phyloP scores from a whole-genome alignment of 2,797 vertebrate genomes.

The Oceanodroma leucorhoa region DNA sequence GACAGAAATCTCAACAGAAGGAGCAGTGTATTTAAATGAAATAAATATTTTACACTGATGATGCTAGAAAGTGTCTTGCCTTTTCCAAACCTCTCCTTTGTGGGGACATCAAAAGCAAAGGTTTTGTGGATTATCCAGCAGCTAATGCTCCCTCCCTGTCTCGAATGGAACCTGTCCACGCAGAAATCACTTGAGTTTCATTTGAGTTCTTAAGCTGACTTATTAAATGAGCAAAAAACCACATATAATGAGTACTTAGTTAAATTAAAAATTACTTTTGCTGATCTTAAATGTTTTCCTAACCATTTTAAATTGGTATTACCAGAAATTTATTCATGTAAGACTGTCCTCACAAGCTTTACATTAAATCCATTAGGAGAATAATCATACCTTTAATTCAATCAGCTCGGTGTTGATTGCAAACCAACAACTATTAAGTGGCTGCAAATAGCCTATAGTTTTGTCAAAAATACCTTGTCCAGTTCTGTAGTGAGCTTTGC shows the following conservation, averaged over 20 bases:
- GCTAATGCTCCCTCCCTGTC: background rate
- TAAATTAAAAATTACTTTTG: background rate
- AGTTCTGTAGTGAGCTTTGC: background rate
- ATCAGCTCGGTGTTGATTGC: background rate
- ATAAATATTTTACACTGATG: background rate
- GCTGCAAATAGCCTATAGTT: conserved; percentile 35
- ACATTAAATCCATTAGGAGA: background rate
- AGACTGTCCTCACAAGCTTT: conserved; percentile 12
- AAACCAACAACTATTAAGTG: conserved; percentile 21
- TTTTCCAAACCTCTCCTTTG: background rate
- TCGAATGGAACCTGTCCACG: background rate
- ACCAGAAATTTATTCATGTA: background rate
- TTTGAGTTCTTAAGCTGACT: background rate
- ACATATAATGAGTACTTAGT: background rate
- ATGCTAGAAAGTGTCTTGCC: background rate
- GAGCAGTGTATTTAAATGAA: background rate
- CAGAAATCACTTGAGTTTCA: background rate
- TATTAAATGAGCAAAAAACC: background rate
- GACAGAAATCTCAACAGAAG: background rate
- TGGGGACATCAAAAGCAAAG: background rate
- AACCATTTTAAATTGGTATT: background rate
- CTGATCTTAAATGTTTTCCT: background rate
- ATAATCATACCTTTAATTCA: conserved; percentile 23
- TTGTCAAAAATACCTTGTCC: background rate
- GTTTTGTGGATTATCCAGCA: background rate